Conservation (phyloP, 2,797 vertebrate species). For the Syngnathus rostellatus region DNA sequence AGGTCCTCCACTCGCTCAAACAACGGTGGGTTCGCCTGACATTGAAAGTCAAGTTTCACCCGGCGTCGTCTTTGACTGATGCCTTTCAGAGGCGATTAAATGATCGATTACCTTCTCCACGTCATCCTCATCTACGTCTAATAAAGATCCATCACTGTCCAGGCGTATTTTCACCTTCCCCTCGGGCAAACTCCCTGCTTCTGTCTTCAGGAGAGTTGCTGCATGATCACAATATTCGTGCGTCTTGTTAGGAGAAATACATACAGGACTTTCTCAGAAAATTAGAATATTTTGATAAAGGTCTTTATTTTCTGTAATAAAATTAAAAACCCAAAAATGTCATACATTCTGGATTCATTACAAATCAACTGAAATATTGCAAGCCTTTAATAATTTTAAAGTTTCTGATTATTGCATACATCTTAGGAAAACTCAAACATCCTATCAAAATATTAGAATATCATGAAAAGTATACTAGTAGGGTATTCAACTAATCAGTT, state of each 20-base stretch:
- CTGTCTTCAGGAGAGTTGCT: conserved; percentile 82
- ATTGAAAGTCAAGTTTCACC: conserved; percentile 38
- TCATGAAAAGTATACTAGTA: too few species aligned
- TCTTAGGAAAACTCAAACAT: too few species aligned
- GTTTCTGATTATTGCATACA: too few species aligned
- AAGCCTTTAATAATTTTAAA: too few species aligned
- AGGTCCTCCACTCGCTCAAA: conserved; percentile 89
- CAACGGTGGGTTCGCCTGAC: conserved; percentile 84
- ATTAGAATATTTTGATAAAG: too few species aligned
- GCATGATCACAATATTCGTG: conserved; percentile 38
- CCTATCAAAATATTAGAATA: too few species aligned
- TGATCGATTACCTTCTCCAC: conserved; percentile 84
- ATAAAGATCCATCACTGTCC: conserved; percentile 83
- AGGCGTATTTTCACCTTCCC: conserved; percentile 91
- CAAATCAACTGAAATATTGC: too few species aligned
- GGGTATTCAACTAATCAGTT: too few species aligned
- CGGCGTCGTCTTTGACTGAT: conserved; percentile 27
- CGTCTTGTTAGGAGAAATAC: conserved; percentile 24
- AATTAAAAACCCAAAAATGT: too few species aligned
- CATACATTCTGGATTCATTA: too few species aligned
- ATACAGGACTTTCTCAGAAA: background rate
- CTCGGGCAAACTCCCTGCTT: conserved; percentile 77
- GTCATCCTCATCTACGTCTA: conserved; percentile 96
- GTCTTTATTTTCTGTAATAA: too few species aligned
- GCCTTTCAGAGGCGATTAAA: conserved; percentile 35